Evolutionary conservation across 2,797 vertebrate species (phyloP).

Genomic region (Todus mexicanus): DNA sequence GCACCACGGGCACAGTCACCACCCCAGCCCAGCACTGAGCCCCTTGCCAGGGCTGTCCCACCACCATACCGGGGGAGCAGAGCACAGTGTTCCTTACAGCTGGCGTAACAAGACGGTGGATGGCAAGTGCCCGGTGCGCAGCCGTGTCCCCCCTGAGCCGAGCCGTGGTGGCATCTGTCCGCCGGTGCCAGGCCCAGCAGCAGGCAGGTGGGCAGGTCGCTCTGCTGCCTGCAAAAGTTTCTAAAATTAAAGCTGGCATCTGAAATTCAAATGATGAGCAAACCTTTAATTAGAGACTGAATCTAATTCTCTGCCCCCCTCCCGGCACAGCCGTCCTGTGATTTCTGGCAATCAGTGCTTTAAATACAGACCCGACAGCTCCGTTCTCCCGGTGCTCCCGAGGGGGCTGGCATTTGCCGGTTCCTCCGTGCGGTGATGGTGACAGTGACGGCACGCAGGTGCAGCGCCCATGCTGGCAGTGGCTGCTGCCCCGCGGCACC

Average conservation of each 20-base stretch:
- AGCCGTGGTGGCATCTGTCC: background rate
- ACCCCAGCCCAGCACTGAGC: accelerated
- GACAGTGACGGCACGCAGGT: background rate
- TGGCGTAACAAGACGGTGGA: accelerated
- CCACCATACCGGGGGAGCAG: accelerated
- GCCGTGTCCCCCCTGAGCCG: background rate
- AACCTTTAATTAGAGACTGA: constrained; percentile 81
- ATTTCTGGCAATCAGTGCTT: constrained; percentile 78
- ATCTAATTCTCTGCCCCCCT: constrained; percentile 77
- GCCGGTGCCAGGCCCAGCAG: background rate
- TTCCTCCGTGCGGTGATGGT: accelerated
- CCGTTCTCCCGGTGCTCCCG: background rate
- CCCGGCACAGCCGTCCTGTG: constrained; percentile 61
- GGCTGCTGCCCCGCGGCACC: background rate
- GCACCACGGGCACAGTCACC: background rate
- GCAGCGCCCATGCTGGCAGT: background rate
- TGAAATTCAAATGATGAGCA: constrained; percentile 81
- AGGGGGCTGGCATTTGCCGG: background rate
- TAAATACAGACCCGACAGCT: constrained; percentile 68
- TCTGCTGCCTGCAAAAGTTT: constrained; percentile 62
- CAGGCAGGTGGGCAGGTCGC: constrained; percentile 58
- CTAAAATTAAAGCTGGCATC: constrained; percentile 80
- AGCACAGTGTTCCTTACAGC: background rate
- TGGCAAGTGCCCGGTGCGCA: accelerated
- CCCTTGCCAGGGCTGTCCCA: background rate